Evolutionary conservation across 1,140 invertebrate species (phyloP).

Genomic region (Eriocheir sinensis): DNA sequence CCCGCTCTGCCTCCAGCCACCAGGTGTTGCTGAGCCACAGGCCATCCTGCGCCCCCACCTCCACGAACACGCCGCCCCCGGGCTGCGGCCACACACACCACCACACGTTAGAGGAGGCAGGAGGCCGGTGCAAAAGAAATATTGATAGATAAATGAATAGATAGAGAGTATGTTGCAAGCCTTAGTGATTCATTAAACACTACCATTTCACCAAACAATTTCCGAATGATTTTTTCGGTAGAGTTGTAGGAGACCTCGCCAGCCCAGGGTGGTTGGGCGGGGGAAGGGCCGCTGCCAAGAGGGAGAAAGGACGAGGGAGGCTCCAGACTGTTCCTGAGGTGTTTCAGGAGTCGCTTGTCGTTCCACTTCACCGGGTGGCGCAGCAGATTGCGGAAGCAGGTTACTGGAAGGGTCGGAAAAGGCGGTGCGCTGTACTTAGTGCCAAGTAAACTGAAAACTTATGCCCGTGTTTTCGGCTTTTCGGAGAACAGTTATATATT

Average conservation of each 20-base stretch:
- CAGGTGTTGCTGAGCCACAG: constrained; percentile 64
- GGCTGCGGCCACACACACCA: not conserved
- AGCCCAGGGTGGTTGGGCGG: constrained; percentile 52
- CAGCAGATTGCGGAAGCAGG: not conserved
- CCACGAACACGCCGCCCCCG: constrained; percentile 57
- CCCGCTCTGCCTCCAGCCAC: constrained; percentile 57
- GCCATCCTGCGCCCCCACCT: constrained; percentile 56
- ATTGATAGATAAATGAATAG: not conserved
- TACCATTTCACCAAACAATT: constrained; percentile 27
- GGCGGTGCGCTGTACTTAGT: no score
- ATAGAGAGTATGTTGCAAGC: not conserved
- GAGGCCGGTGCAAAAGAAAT: not conserved
- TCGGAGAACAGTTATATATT: no score
- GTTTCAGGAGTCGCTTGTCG: not conserved
- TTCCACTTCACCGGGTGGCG: not conserved
- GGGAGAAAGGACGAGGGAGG: not conserved
- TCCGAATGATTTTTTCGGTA: constrained; percentile 18
- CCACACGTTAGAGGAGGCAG: no score
- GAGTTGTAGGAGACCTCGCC: constrained; percentile 1
- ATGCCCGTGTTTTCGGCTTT: not conserved
- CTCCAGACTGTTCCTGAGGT: constrained; percentile 5
- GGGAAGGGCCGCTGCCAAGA: not conserved
- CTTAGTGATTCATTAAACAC: no score
- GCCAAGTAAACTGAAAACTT: no score
- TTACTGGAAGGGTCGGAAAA: not conserved